Percentiles rank a stretch among this genome's conserved stretches.
These are phyloP conservation scores for Diplazon laetatorius DNA, from an alignment of 2,888 invertebrate species.

Conservation along the genomic window DNA sequence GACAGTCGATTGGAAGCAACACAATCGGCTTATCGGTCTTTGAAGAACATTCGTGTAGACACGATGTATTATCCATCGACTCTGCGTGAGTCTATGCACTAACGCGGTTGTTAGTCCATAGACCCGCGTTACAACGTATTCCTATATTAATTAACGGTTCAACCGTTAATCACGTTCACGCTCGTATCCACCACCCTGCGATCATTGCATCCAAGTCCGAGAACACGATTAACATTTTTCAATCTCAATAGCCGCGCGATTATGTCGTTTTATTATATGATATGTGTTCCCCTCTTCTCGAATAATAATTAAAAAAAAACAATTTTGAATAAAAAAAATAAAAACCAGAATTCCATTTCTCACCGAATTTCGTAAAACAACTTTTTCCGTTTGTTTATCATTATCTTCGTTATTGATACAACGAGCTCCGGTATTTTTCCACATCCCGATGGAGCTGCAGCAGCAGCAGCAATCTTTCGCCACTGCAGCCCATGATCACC, in stretches of 20 bases:
- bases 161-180: constrained; percentile 59
- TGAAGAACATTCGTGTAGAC: constrained; percentile 12
- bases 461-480: background rate
- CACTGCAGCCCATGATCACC: background rate
- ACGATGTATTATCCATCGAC: constrained; percentile 24
- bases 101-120: constrained; percentile 38
- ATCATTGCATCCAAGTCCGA: no score
- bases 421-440: background rate
- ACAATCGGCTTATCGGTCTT: constrained; percentile 25
- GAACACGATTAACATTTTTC: constrained; percentile 3
- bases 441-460: no score
- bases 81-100: constrained; percentile 37
- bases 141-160: no score
- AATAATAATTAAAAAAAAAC: no score
- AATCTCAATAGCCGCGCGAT: constrained; percentile 38
- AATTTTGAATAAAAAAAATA: no score
- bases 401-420: background rate
- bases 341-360: background rate
- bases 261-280: background rate
- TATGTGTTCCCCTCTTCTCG: background rate
- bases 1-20: constrained; percentile 1
- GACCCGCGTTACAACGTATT: constrained; percentile 20
- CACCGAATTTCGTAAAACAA: background rate
- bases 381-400: background rate
- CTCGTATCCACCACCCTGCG: constrained; percentile 51